Base-by-base conservation (phyloP, 2,797 vertebrate species). In the Microtus californicus region DNA sequence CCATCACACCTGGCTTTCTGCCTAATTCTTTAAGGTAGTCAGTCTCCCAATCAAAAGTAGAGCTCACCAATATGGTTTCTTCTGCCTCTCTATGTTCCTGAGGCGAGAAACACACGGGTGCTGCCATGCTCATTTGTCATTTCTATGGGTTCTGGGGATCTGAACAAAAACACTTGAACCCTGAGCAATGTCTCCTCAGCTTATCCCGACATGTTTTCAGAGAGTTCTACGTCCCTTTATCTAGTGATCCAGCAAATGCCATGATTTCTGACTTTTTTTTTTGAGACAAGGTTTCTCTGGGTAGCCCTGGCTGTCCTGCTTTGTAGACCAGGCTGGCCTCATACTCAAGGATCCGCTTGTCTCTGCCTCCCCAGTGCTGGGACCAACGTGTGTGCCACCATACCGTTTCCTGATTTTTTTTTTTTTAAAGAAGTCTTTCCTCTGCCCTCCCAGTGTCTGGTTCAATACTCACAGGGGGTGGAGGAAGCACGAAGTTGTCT, bases 401-500 rank as follows among this genome's bases (percentile, higher is more conserved):
- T 34, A 23, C 40, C 0, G 15, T 83, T 65, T 65, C 40, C 56
- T 8, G 0, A 14, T 37, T 56, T 51, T 78, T 77, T 78, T 77
- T 78, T 77, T 78, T 77, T 48, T 21, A 31, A 27, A 80, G n/a
- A 25, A 51, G 65, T 31, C 5, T 59, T 23, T 3, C 25, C 37
- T 31, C 27, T 31, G 12, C 71, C 31, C 29, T 79, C 90, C 17
- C 15, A 6, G 15, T 8, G 14, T 19, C 80, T 31, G 74, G 67
- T 31, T 92, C 45, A 5, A 1, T 85, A 97, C 97, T 97, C 85
- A 97, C 98, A 1, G 80, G 63, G n/a, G 93, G 95, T 17, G 99
- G 98, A 93, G 98, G 97, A 98, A 99, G 99, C 95, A 99, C 99
- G 12, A 99, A 99, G 98, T 99, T 99, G 98, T 99, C 98, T 1